Evolutionary conservation across 2,888 invertebrate species (phyloP), one percentile per base, ranked within the genome.

Genomic region (Abrostola triplasia): DNA sequence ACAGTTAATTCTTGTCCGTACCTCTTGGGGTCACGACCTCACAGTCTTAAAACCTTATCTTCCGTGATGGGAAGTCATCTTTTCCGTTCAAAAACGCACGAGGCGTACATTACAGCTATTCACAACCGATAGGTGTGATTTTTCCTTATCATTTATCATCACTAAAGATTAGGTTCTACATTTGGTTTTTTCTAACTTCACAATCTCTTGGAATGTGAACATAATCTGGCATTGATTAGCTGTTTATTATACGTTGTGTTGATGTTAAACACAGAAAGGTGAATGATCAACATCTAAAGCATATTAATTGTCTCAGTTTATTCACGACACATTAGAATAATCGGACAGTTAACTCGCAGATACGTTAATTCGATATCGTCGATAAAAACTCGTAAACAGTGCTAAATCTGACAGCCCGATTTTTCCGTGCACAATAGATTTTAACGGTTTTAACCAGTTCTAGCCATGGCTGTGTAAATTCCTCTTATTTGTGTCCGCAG

Each of bases 381-480:
- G 40, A 71, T 70, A 69, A 61, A 62, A 67, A 59, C 44, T 69
- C 70, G 64, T 76, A 70, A 70, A 77, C 64, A 76, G 77, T 77
- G 81, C 69, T 73, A 76, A 80, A 77, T 76, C 79, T 73, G 73
- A 78, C 75, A 77, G 71, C 65, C 78, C 73, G 79, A 69, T 70
- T 79, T 84, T 80, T 71, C 80, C 81, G 79, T 76, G 77, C 77
- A 90, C 88, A 90, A 91, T 86, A 85, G 79, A 77, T 71, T 79
- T 78, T 90, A 92, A 91, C 91, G 92, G 91, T 88, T 75, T 76
- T 84, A 82, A 88, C 87, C 83, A 86, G 85, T 88, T 88, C 67
- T 81, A 79, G 76, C 77, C 84, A 85, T 87, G 83, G 83, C 85
- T 86, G 87, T 86, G 88, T 89, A 89, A 88, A 88, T 89, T 88